These are phyloP conservation scores for Gymnobelideus leadbeateri DNA, from an alignment of 2,113 vertebrate species.

Conservation along the genomic window DNA sequence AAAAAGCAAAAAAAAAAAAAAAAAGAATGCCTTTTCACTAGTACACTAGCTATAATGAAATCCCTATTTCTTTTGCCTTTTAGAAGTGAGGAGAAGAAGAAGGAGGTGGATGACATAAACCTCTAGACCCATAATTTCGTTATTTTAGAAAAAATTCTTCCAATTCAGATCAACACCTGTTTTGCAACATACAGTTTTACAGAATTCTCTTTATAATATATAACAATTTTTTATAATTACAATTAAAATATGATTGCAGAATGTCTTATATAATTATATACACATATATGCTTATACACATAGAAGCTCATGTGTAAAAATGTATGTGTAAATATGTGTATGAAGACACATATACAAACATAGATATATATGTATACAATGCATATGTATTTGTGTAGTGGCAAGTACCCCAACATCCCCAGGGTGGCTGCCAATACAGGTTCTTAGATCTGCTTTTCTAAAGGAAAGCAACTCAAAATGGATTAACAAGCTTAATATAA, in stretches of 20 bases:
- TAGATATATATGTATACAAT: neutral
- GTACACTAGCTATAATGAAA: neutral
- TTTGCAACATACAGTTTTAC: neutral
- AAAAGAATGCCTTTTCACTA: conserved; percentile 17
- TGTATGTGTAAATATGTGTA: too few species aligned
- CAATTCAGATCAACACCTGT: neutral
- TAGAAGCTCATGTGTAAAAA: neutral
- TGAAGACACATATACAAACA: neutral
- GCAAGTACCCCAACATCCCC: too few species aligned
- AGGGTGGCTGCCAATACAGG: too few species aligned
- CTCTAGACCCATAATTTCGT: neutral
- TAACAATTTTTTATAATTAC: neutral
- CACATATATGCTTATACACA: neutral
- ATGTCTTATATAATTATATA: neutral
- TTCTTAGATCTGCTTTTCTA: too few species aligned
- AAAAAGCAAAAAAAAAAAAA: too few species aligned
- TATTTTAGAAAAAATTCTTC: neutral
- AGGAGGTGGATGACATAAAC: neutral
- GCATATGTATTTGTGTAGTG: neutral
- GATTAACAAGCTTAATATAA: too few species aligned
- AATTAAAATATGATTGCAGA: neutral
- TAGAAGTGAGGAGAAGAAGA: neutral
- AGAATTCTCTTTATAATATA: neutral
- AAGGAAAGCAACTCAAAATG: too few species aligned
- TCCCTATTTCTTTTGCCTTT: neutral